Evolutionary conservation across 2,113 vertebrate genomes (phyloP).

Genomic region (Picathartes gymnocephalus): DNA sequence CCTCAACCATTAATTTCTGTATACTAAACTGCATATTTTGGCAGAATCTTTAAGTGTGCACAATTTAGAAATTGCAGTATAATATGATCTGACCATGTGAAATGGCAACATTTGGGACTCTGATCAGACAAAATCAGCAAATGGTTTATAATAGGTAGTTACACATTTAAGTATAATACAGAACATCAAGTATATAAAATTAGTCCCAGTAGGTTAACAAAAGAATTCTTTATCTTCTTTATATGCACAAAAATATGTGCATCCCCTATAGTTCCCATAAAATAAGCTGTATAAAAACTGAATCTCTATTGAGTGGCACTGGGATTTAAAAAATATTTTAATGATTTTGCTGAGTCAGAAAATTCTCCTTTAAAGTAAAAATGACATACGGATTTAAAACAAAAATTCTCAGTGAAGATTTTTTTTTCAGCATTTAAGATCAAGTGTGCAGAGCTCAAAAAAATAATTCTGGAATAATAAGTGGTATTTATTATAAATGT

Average conservation of each 20-base stretch:
- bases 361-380: neutral
- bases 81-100: neutral
- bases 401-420: neutral
- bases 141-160: constrained; percentile 29
- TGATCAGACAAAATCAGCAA: constrained; percentile 2
- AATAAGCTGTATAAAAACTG: neutral
- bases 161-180: constrained; percentile 26
- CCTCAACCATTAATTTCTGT: constrained; percentile 24
- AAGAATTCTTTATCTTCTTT: neutral
- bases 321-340: neutral
- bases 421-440: neutral
- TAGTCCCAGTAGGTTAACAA: neutral
- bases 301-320: neutral
- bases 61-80: constrained; percentile 10
- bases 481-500: neutral
- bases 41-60: neutral
- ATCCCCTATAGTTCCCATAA: neutral
- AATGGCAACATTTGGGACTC: neutral
- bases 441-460: neutral
- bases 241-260: neutral
- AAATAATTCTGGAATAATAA: neutral
- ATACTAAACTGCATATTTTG: neutral
- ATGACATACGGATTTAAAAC: neutral
- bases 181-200: neutral
- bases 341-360: neutral